Evolutionary conservation across 2,888 invertebrate species (phyloP).

Genomic region (Cephus sareptanus): DNA sequence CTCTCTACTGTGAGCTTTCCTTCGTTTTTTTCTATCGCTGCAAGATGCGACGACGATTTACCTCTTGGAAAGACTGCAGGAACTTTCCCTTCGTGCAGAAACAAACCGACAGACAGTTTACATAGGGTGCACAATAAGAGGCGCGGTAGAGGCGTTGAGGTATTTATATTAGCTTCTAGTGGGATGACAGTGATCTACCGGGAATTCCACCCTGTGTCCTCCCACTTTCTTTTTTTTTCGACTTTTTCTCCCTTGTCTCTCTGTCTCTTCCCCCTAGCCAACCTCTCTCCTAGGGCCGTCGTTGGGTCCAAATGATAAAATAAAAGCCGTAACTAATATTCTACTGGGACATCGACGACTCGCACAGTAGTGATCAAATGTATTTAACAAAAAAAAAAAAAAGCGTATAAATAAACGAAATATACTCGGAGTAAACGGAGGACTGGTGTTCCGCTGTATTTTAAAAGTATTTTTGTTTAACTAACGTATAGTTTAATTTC

Average conservation of each 20-base stretch:
- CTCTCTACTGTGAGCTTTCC: neutral
- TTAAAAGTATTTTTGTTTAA: constrained; percentile 13
- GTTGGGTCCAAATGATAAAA: neutral
- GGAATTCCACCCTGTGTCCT: constrained; percentile 54
- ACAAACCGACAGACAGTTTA: neutral
- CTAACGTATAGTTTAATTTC: constrained; percentile 36
- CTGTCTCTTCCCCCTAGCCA: neutral
- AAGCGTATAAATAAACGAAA: neutral
- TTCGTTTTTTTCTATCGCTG: neutral
- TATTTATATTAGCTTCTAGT: constrained; percentile 65
- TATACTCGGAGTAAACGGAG: neutral
- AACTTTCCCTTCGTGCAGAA: neutral
- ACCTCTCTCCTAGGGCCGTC: neutral
- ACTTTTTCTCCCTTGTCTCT: constrained; percentile 26
- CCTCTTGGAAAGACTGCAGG: neutral
- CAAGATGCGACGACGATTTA: constrained; percentile 3
- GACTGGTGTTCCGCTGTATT: neutral
- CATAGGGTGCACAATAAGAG: constrained; percentile 15
- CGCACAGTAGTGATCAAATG: neutral
- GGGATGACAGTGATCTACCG: constrained; percentile 64
- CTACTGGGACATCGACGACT: neutral
- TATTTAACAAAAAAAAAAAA: neutral
- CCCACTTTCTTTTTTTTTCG: constrained; percentile 28
- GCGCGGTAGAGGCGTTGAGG: constrained; percentile 50
- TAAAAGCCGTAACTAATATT: neutral